Base-by-base conservation (phyloP, 2,797 vertebrate genomes). In the Mus caroli region DNA sequence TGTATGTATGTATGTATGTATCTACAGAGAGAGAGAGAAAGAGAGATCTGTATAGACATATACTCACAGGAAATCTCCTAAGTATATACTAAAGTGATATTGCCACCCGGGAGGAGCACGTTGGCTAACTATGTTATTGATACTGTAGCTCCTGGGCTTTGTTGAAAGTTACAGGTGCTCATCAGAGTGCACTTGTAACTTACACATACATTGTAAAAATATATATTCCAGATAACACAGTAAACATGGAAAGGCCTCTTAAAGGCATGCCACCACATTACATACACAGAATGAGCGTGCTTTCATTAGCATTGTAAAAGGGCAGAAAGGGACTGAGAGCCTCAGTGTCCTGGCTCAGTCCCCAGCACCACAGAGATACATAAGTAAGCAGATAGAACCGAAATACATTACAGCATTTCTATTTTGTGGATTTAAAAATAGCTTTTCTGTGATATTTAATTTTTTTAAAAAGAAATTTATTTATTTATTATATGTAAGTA, bases 231-330 rank as follows among this genome's bases (percentile, higher is more conserved):
- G 77, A 76, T 90, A 76, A 78, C 28, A 78, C 15, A 80, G 67
- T 73, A 69, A 93, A 79, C 46, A 79, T 71, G 40, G 82, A 77
- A 85, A 80, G 34, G 67, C 20, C 28, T 56, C 89, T 90, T 56
- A 22, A 54, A 92, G 76, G 40, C 34, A 14, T 31, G 1, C 71
- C 34, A 43, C 82, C 17, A 85, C 43, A 54, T 88, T 69, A 14
- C 62, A 0, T 78, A 20, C 77, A 43, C 12, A 85, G 40, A 80
- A 75, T 15, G 40, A 78, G 82, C 40, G 9, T 31, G 10, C 46
- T 91, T 90, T 24, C 37, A 19, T 76, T 83, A 80, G 19, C 56
- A 60, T 71, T 95, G 43, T 28, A 64, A 75, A 54, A 93, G 40
- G 60, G 40, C 40, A 78, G 85, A 92, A 90, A 76, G 26, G 15